A percentile compares a stretch with the other conserved stretches of the same genome.
These are phyloP conservation scores for Phymanthus crucifer DNA, from an alignment of 92 coral and sea anemone species.

Conservation along the genomic window DNA sequence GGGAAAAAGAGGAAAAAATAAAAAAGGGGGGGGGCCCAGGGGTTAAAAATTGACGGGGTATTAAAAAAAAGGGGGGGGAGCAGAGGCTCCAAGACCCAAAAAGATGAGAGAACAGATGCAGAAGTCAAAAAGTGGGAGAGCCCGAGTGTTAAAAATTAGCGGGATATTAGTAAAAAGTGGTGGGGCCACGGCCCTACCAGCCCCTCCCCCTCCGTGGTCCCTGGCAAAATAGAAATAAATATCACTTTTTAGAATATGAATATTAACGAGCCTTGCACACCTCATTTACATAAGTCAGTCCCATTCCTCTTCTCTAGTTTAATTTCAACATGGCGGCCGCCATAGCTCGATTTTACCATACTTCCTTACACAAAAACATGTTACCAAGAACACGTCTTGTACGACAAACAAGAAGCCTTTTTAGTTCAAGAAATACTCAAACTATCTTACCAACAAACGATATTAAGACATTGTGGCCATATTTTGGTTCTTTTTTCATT, in stretches of 20 bases:
- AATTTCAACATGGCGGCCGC: slow-evolving; percentile 34
- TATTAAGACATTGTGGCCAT: slow-evolving; percentile 40
- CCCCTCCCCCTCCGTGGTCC: too few relatives aligned
- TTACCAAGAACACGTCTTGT: slow-evolving; percentile 5
- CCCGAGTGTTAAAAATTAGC: too few relatives aligned
- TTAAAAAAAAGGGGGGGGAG: too few relatives aligned
- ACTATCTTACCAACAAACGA: not conserved
- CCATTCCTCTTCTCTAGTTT: slow-evolving; percentile 1
- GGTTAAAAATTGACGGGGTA: too few relatives aligned
- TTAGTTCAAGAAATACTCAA: slow-evolving; percentile 1
- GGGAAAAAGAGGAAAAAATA: too few relatives aligned
- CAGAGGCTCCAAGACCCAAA: too few relatives aligned
- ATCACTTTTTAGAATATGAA: not conserved
- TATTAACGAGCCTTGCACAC: not conserved
- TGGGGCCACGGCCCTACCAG: too few relatives aligned
- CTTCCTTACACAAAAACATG: not conserved
- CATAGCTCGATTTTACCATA: slow-evolving; percentile 4
- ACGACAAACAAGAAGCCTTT: not conserved
- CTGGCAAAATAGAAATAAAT: too few relatives aligned
- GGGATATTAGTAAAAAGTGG: too few relatives aligned
- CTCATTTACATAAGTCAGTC: not conserved
- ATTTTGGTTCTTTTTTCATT: slow-evolving; percentile 59
- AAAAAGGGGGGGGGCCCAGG: too few relatives aligned
- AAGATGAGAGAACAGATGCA: too few relatives aligned
- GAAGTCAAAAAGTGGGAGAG: too few relatives aligned